These are phyloP conservation scores for Natator depressus DNA, from an alignment of 2,113 vertebrate genomes.

Conservation along the genomic window DNA sequence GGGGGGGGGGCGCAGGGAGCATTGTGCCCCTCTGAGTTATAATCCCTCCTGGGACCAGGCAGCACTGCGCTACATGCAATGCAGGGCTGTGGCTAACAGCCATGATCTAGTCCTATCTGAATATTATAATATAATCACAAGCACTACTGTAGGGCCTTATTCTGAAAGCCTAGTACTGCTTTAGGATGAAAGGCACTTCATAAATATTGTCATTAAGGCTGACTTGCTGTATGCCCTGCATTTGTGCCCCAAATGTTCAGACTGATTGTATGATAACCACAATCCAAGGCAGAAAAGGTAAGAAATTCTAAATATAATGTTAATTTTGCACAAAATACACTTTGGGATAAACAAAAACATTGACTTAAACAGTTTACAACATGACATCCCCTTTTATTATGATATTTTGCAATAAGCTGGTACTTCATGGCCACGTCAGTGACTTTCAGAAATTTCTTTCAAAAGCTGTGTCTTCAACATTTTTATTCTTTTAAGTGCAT, in stretches of 20 bases:
- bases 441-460: conserved; percentile 47
- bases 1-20: too few relatives aligned
- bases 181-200: not conserved
- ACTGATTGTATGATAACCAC: not conserved
- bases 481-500: not conserved
- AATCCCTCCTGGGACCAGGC: rapidly evolving
- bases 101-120: not conserved
- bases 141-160: not conserved
- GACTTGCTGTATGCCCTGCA: not conserved
- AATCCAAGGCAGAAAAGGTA: not conserved
- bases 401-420: not conserved
- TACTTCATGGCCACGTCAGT: conserved; percentile 42
- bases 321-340: not conserved
- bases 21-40: not conserved
- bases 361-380: conserved; percentile 15
- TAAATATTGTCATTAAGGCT: rapidly evolving
- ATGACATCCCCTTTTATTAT: conserved; percentile 22
- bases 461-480: not conserved
- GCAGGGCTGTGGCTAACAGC: not conserved
- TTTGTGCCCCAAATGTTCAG: not conserved
- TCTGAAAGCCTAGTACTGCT: not conserved
- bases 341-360: conserved; percentile 51
- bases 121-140: not conserved
- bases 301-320: rapidly evolving
- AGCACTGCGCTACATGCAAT: rapidly evolving